These are phyloP conservation scores for Lordiphosa fenestrarum DNA, from an alignment of 2,888 invertebrate genomes.

Conservation along the genomic window DNA sequence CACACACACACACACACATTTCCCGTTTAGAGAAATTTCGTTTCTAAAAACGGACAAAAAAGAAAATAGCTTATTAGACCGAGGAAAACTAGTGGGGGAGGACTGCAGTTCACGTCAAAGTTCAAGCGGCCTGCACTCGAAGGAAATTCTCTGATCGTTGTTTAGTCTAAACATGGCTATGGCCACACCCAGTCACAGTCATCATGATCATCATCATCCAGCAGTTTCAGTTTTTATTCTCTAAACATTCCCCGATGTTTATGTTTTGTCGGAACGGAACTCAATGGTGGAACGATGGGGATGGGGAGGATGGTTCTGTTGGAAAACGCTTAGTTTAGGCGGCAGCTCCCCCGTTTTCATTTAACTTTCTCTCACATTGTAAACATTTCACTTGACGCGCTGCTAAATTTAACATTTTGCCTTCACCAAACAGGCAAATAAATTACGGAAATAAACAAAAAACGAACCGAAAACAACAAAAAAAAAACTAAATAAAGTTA, in stretches of 20 bases:
- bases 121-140: slow-evolving; percentile 56
- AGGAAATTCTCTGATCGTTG: slow-evolving; percentile 52
- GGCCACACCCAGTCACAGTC: slow-evolving; percentile 57
- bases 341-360: slow-evolving; percentile 42
- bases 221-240: slow-evolving; percentile 39
- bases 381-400: slow-evolving; percentile 75
- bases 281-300: slow-evolving; percentile 6
- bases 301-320: slow-evolving; percentile 25
- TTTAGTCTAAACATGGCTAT: slow-evolving; percentile 58
- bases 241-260: slow-evolving; percentile 66
- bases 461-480: slow-evolving; percentile 18
- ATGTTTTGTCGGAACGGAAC: slow-evolving; percentile 41
- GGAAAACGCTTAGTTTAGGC: slow-evolving; percentile 44
- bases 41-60: slow-evolving; percentile 73
- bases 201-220: too few species aligned
- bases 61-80: slow-evolving; percentile 54
- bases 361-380: slow-evolving; percentile 75
- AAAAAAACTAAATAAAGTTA: slow-evolving; percentile 31
- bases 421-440: slow-evolving; percentile 56
- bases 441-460: slow-evolving; percentile 65
- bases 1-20: slow-evolving; percentile 34
- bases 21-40: slow-evolving; percentile 55
- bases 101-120: slow-evolving; percentile 67
- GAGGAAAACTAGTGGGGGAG: background rate
- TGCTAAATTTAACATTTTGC: slow-evolving; percentile 64